Evolutionary conservation across 1,140 invertebrate genomes (phyloP), one percentile per base, ranked within the genome.

Genomic region (Probaryconus sp.): DNA sequence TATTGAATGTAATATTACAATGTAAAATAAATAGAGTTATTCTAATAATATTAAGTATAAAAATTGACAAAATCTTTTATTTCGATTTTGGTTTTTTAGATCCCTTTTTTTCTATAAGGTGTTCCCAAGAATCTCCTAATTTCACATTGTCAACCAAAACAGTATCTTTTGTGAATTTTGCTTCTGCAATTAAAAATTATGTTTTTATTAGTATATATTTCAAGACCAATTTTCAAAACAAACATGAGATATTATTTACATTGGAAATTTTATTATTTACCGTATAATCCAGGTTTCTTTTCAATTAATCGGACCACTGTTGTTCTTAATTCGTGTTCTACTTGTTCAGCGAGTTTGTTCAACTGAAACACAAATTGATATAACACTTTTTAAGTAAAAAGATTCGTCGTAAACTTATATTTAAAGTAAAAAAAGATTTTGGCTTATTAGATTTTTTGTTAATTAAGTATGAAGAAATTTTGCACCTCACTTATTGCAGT

Each of bases 261-360:
- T n/a, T n/a, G n/a, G n/a, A n/a, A n/a, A n/a, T n/a, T n/a, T n/a
- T n/a, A n/a, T n/a, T n/a, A n/a, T 13, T 85, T 88, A 91, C 91
- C 89, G 84, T 87, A 92, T 68, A 86, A 85, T 51, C 91, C 91
- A 65, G 91, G 89, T 79, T 87, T 83, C 4, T 89, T 88, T 86
- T 92, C 87, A 67, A 83, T 82, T 9, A 90, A 89, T 86, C 93
- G 91, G 50, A 93, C 89, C 16, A 93, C 88, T 68, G 89, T 90
- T 6, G 89, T 91, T 80, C 87, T 89, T 5, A 93, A 69, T 85
- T 93, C 91, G 38, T 81, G 80, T 83, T 92, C 91, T n/a, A 92
- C 89, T 70, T 89, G 90, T 71, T 89, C 86, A 1, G 89, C 89
- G 79, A 89, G 89, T 78, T 90, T 88, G 21, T 92, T 84, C 79